These are phyloP conservation scores for Thalassophryne amazonica DNA, from an alignment of 2,797 vertebrate genomes.

Conservation along the genomic window DNA sequence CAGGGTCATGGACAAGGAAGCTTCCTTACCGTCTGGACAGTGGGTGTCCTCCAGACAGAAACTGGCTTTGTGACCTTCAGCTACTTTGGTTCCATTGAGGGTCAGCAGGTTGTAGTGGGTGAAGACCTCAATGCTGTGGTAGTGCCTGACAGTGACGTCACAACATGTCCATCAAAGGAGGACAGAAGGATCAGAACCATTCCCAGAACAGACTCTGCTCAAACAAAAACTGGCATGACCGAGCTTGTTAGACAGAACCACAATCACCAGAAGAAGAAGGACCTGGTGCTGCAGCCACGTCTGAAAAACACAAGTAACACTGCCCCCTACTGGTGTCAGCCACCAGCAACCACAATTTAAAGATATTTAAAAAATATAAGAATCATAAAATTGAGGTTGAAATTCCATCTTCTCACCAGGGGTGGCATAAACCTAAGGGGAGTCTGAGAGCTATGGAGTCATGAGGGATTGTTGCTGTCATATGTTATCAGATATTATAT, in stretches of 20 bases:
- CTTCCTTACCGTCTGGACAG: constrained; percentile 85
- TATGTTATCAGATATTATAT: too few relatives aligned
- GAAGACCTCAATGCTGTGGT: constrained; percentile 97
- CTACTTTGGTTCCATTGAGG: constrained; percentile 91
- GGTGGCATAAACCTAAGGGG: too few relatives aligned
- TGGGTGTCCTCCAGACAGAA: constrained; percentile 97
- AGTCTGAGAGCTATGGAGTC: too few relatives aligned
- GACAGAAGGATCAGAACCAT: constrained; percentile 16
- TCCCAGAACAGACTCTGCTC: constrained; percentile 30
- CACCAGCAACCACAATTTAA: too few relatives aligned
- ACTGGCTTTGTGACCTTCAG: constrained; percentile 96
- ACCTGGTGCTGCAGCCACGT: neutral
- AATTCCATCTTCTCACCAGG: too few relatives aligned
- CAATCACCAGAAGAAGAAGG: constrained; percentile 68
- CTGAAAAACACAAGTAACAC: too few relatives aligned
- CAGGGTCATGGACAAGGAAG: neutral
- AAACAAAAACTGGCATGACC: constrained; percentile 23
- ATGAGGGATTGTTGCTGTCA: too few relatives aligned
- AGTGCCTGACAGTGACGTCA: constrained; percentile 80
- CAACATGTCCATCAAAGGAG: too few relatives aligned
- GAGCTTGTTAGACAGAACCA: too few relatives aligned
- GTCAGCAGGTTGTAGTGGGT: constrained; percentile 96
- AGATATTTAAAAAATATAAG: too few relatives aligned
- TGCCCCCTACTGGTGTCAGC: too few relatives aligned
- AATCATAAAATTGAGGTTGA: too few relatives aligned